A percentile compares a stretch with the other conserved stretches of the same genome.
Conservation (phyloP, 2,113 vertebrate species). For the Urocynchramus pylzowi region DNA sequence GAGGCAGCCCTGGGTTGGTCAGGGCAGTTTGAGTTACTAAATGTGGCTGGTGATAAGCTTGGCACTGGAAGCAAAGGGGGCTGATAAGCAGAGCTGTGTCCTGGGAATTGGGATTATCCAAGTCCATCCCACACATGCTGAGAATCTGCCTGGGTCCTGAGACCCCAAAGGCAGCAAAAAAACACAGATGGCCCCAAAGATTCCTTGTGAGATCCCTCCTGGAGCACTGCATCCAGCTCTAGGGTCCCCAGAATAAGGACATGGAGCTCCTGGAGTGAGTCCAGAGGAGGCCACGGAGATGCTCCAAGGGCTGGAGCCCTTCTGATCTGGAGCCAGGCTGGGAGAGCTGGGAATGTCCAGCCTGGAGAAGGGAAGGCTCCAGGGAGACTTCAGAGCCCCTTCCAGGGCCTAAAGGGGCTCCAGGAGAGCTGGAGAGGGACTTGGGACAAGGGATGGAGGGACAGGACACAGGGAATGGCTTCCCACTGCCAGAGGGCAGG, state of each 20-base stretch:
- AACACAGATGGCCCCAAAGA: fast-evolving
- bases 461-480: neutral
- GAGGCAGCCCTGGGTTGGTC: neutral
- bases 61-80: neutral
- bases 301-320: neutral
- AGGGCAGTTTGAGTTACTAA: neutral
- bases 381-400: neutral
- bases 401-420: neutral
- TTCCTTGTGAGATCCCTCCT: neutral
- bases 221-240: neutral
- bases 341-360: neutral
- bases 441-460: fast-evolving
- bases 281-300: fast-evolving
- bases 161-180: neutral
- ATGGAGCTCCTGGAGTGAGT: fast-evolving
- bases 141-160: neutral
- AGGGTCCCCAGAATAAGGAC: fast-evolving
- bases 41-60: neutral
- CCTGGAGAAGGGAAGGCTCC: fast-evolving
- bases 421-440: neutral
- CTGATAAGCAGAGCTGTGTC: neutral
- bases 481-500: neutral
- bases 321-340: neutral
- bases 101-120: neutral
- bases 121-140: neutral